Percentiles rank a stretch among this genome's conserved stretches.
These are phyloP conservation scores for Caenorhabditis japonica DNA, from an alignment of 2,888 invertebrate genomes.

Conservation along the genomic window DNA sequence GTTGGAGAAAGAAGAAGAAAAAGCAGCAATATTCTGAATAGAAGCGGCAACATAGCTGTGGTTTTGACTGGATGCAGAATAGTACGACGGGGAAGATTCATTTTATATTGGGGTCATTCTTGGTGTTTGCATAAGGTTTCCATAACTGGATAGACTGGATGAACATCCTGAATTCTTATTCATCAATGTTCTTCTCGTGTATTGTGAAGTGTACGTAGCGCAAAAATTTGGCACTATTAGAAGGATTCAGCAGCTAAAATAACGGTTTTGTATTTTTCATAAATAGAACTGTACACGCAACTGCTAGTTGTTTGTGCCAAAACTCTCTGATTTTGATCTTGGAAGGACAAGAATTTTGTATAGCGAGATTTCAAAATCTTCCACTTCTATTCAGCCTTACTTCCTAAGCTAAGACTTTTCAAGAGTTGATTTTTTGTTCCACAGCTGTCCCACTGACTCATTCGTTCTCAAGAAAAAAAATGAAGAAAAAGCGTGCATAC, in stretches of 20 bases:
- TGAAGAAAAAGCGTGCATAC: conserved; percentile 4
- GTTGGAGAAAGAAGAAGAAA: not conserved
- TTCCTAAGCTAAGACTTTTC: no score
- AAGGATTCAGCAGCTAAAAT: no score
- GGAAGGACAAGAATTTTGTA: no score
- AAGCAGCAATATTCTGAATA: not conserved
- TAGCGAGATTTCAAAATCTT: no score
- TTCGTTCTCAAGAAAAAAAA: not conserved
- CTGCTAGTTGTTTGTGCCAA: no score
- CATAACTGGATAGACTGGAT: conserved; percentile 36
- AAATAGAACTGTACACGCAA: no score
- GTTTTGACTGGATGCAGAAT: not conserved
- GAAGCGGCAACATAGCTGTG: conserved; percentile 11
- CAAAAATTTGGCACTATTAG: conserved; percentile 2
- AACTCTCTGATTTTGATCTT: no score
- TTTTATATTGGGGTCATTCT: conserved; percentile 48
- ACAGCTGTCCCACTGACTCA: conserved; percentile 5
- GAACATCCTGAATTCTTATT: conserved; percentile 42
- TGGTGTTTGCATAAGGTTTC: conserved; percentile 38
- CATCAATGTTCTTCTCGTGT: conserved; percentile 49
- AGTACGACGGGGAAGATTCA: not conserved
- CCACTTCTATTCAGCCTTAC: no score
- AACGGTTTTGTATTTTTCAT: no score
- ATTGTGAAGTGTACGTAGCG: conserved; percentile 39
- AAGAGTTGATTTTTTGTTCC: conserved; percentile 3